Evolutionary conservation across 35 echinoderm and acorn worm species (phyloP), one percentile per base, ranked within the genome.

Genomic region (Apostichopus japonicus): DNA sequence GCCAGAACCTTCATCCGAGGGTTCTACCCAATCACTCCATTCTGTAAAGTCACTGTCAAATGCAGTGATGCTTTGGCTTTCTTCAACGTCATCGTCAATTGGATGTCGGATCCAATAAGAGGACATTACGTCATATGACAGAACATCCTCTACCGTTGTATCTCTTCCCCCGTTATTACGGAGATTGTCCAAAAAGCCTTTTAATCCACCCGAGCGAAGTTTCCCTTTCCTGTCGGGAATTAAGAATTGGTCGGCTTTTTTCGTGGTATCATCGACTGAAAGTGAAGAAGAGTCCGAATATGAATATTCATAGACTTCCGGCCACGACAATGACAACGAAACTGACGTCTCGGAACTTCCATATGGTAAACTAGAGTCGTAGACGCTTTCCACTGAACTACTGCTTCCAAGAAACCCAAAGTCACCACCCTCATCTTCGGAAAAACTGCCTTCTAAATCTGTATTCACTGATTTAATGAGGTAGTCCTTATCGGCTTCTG

Each of bases 281-380:
- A 67, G 3, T 10, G 78, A 80, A 11, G 19, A 87, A 27, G 54
- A 23, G 63, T 65, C 57, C 17, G 86, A 87, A 44, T 44, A 44
- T 44, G 33, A 44, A 44, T 44, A 44, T 8, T 58, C 54, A 21
- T 24, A 58, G 16, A 9, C 7, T 22, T 87, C 57, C 8, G 10
- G 7, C 3, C n/a, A 62, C 24, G 55, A 14, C 78, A 13, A 80
- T 11, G 78, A 33, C 4, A 55, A 52, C 10, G 79, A 33, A 33
- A 10, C 58, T 17, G 53, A 56, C 55, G 56, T 22, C 15, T 87
- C 56, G 23, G 86, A 87, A 56, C 56, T 63, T 8, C 86, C 86
- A 19, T 87, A 87, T 1, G 86, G 86, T 51, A 62, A n/a, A 54
- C 86, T 71, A 72, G 54, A 62, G 62, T 89, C 62, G 86, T 89